Conservation (phyloP, 2,113 vertebrate species). For the Motacilla tschutschensis region DNA sequence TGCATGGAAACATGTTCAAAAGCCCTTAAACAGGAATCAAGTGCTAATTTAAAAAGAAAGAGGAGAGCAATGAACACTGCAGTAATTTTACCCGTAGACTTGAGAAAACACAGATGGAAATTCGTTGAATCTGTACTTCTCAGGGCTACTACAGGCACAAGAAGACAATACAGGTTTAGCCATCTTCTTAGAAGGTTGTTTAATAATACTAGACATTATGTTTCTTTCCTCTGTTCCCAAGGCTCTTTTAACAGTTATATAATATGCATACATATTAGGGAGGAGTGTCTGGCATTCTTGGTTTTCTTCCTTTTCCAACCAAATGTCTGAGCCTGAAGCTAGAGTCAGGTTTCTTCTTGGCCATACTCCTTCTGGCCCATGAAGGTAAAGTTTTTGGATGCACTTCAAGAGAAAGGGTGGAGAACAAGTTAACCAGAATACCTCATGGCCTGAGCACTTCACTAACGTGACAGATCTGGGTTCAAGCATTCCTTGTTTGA, state of each 20-base stretch:
- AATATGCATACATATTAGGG: neutral
- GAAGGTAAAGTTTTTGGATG: neutral
- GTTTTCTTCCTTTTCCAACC: neutral
- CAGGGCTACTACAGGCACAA: neutral
- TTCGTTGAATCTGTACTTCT: neutral
- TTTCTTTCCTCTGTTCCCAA: neutral
- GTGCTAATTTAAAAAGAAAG: neutral
- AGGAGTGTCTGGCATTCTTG: neutral
- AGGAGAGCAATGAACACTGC: neutral
- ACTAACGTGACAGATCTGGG: neutral
- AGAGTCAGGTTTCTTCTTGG: constrained; percentile 21
- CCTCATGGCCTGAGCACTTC: neutral
- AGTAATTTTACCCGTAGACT: neutral
- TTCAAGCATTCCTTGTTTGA: neutral
- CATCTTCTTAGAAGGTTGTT: neutral
- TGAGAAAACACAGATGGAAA: neutral
- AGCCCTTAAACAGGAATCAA: neutral
- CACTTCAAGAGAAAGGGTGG: constrained; percentile 8
- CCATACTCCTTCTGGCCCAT: neutral
- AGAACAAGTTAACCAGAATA: neutral
- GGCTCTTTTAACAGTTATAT: neutral
- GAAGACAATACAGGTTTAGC: neutral
- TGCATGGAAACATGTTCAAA: neutral
- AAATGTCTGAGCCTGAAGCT: neutral
- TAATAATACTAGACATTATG: neutral